A percentile compares a stretch with the other conserved stretches of the same genome.
Conservation (phyloP, 2,113 vertebrate species). For the Glareola pratincola region DNA sequence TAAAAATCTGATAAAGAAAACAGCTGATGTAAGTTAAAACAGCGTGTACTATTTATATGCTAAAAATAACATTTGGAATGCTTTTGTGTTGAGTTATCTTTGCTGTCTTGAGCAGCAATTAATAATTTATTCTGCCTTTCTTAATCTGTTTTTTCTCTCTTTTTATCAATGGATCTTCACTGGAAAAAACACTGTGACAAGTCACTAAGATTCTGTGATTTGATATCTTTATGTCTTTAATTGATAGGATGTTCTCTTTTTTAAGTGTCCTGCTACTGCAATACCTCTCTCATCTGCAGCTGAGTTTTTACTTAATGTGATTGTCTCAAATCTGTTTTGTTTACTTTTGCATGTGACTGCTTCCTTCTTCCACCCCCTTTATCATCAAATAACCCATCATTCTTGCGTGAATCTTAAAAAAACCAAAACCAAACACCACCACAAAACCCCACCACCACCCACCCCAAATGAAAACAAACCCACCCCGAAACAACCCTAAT, state of each 20-base stretch:
- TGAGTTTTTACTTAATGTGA: neutral
- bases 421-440: no score
- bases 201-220: neutral
- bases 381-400: neutral
- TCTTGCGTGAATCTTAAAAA: neutral
- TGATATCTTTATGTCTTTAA: neutral
- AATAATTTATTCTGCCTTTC: conserved; percentile 39
- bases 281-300: neutral
- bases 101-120: conserved; percentile 45
- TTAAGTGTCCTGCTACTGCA: neutral
- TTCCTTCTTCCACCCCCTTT: neutral
- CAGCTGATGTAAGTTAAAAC: conserved; percentile 60
- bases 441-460: fast-evolving
- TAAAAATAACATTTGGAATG: conserved; percentile 60
- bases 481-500: no score
- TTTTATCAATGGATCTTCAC: conserved; percentile 21
- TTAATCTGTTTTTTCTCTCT: conserved; percentile 36
- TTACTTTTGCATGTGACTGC: neutral
- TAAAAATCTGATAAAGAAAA: conserved; percentile 66
- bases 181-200: neutral
- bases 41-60: conserved; percentile 43
- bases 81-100: conserved; percentile 46
- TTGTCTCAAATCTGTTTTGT: neutral
- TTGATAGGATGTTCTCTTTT: neutral
- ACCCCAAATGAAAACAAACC: neutral